phyloP scores from a whole-genome alignment of 2,888 invertebrate species.

The Pyrocoelia pectoralis region DNA sequence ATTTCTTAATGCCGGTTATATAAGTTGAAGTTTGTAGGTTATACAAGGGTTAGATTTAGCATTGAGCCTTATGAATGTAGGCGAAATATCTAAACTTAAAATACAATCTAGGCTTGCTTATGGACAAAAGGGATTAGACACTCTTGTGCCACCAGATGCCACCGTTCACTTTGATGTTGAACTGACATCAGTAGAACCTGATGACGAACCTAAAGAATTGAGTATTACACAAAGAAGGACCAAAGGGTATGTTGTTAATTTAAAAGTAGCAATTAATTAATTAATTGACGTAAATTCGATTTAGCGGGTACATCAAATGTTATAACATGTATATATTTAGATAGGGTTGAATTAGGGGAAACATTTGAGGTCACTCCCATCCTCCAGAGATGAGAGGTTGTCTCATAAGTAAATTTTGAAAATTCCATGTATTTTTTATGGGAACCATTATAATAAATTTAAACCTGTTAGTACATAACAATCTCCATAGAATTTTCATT shows the following conservation, averaged over 20 bases:
- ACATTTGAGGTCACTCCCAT: too few relatives aligned
- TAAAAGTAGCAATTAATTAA: too few relatives aligned
- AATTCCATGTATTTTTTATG: too few relatives aligned
- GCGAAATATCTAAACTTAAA: constrained; percentile 78
- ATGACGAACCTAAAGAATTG: constrained; percentile 73
- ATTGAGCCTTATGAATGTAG: constrained; percentile 84
- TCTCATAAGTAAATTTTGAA: too few relatives aligned
- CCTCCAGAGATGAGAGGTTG: too few relatives aligned
- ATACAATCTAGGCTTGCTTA: constrained; percentile 85
- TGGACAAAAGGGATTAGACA: constrained; percentile 75
- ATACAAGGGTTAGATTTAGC: constrained; percentile 87
- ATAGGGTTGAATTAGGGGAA: too few relatives aligned
- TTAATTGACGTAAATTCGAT: too few relatives aligned
- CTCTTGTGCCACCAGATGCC: constrained; percentile 72
- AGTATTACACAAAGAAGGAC: constrained; percentile 72
- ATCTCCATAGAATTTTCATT: too few relatives aligned
- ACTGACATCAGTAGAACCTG: constrained; percentile 71
- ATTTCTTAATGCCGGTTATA: not conserved
- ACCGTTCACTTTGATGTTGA: constrained; percentile 76
- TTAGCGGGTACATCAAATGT: too few relatives aligned
- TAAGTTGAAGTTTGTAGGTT: constrained; percentile 54
- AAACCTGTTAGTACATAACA: too few relatives aligned
- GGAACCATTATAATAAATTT: too few relatives aligned
- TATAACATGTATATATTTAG: too few relatives aligned
- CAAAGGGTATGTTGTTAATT: constrained; percentile 77